phyloP scores from a whole-genome alignment of 2,113 vertebrate species.

The Zosterops lateralis region DNA sequence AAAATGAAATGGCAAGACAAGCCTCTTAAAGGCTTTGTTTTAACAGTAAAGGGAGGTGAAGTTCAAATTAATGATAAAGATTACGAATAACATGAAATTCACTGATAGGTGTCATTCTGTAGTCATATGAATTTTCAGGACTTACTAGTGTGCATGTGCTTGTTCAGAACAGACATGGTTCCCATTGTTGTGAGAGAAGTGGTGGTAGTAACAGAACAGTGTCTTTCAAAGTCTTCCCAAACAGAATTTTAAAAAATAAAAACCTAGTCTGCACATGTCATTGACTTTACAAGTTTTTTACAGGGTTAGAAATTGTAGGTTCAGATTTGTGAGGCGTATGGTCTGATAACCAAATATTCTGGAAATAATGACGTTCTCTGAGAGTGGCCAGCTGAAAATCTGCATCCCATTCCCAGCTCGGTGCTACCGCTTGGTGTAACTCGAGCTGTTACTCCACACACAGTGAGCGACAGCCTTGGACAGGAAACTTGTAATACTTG shows the following conservation, averaged over 20 bases:
- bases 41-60: not conserved
- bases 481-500: not conserved
- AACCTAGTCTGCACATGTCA: not conserved
- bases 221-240: not conserved
- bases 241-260: not conserved
- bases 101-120: not conserved
- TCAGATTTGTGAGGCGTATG: not conserved
- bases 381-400: not conserved
- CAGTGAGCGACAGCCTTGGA: not conserved
- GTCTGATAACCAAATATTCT: not conserved
- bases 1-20: not conserved
- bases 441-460: not conserved
- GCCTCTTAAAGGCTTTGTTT: not conserved
- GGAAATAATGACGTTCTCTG: not conserved
- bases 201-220: not conserved
- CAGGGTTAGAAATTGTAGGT: not conserved
- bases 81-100: not conserved
- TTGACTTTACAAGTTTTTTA: not conserved
- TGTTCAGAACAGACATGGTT: not conserved
- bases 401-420: accelerated
- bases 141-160: not conserved
- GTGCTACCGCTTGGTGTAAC: not conserved
- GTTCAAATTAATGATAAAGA: not conserved
- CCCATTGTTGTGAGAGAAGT: not conserved
- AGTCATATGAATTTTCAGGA: not conserved